Percentiles rank a stretch among this genome's conserved stretches.
These are phyloP conservation scores for Hemibagrus guttatus DNA, from an alignment of 2,797 vertebrate genomes.

Conservation along the genomic window DNA sequence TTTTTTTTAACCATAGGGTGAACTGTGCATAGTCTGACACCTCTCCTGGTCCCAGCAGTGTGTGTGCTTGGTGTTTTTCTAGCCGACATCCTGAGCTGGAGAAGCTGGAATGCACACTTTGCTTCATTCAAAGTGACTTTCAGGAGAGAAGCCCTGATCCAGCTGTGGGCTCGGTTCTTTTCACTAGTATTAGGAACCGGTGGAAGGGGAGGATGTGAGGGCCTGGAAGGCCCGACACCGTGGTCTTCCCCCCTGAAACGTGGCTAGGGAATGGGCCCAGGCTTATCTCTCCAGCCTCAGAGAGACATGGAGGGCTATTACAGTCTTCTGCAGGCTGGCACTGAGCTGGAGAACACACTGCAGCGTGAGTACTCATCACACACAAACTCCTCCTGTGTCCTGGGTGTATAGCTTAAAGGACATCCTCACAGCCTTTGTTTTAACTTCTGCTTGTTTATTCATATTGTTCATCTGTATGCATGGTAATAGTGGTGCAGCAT, in stretches of 20 bases:
- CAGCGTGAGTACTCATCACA: slow-evolving; percentile 77
- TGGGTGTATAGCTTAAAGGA: background rate
- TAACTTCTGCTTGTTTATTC: background rate
- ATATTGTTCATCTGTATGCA: background rate
- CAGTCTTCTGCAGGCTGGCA: slow-evolving; percentile 81
- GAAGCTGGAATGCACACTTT: slow-evolving; percentile 45
- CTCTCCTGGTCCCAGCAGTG: slow-evolving; percentile 31
- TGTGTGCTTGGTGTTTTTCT: slow-evolving; percentile 43
- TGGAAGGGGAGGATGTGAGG: slow-evolving; percentile 67
- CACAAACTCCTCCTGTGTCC: background rate
- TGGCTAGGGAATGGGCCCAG: slow-evolving; percentile 72
- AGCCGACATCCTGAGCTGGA: background rate
- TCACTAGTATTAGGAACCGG: slow-evolving; percentile 33
- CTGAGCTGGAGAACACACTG: slow-evolving; percentile 78
- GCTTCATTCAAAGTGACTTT: slow-evolving; percentile 66
- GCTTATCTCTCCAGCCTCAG: slow-evolving; percentile 70
- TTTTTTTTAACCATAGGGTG: slow-evolving; percentile 29
- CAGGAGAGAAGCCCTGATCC: background rate
- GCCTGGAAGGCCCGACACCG: slow-evolving; percentile 34
- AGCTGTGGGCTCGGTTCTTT: slow-evolving; percentile 25
- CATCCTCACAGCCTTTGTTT: background rate
- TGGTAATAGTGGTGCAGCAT: background rate
- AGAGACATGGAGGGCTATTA: slow-evolving; percentile 85
- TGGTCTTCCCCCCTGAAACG: slow-evolving; percentile 25
- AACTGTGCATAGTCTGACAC: slow-evolving; percentile 44